phyloP scores from a whole-genome alignment of 2,888 invertebrate genomes.

The Trissolcus japonicus region DNA sequence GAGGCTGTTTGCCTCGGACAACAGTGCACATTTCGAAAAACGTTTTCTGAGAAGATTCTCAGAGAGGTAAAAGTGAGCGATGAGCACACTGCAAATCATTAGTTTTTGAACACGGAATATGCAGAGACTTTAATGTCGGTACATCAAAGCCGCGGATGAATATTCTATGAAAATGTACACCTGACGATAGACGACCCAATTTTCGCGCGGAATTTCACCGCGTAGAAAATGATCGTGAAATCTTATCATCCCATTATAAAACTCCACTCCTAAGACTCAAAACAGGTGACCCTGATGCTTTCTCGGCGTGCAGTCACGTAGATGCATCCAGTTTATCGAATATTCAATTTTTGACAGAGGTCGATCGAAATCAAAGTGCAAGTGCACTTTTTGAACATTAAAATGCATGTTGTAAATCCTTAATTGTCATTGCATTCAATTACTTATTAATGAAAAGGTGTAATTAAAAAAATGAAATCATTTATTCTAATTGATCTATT shows the following conservation, averaged over 20 bases:
- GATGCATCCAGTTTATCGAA: conserved; percentile 11
- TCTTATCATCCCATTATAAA: conserved; percentile 57
- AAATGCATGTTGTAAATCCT: no score
- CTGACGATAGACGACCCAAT: conserved; percentile 12
- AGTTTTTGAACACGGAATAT: conserved; percentile 5
- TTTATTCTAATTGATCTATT: no score
- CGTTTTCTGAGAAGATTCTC: conserved; percentile 12
- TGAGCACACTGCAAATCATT: neutral
- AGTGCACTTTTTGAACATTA: no score
- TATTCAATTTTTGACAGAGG: neutral
- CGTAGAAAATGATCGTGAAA: conserved; percentile 51
- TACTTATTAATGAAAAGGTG: no score
- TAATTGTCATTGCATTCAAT: no score
- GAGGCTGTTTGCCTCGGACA: conserved; percentile 65
- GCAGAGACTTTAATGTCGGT: conserved; percentile 3
- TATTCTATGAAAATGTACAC: conserved; percentile 6
- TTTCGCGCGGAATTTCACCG: conserved; percentile 35
- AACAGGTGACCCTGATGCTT: conserved; percentile 64
- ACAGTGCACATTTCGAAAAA: conserved; percentile 47
- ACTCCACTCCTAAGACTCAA: conserved; percentile 45
- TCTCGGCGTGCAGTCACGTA: conserved; percentile 57
- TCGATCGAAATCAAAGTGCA: no score
- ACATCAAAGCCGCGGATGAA: neutral
- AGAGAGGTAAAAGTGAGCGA: neutral
- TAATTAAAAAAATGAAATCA: no score